These are phyloP conservation scores for Festucalex cinctus DNA, from an alignment of 2,113 vertebrate species.

Conservation along the genomic window DNA sequence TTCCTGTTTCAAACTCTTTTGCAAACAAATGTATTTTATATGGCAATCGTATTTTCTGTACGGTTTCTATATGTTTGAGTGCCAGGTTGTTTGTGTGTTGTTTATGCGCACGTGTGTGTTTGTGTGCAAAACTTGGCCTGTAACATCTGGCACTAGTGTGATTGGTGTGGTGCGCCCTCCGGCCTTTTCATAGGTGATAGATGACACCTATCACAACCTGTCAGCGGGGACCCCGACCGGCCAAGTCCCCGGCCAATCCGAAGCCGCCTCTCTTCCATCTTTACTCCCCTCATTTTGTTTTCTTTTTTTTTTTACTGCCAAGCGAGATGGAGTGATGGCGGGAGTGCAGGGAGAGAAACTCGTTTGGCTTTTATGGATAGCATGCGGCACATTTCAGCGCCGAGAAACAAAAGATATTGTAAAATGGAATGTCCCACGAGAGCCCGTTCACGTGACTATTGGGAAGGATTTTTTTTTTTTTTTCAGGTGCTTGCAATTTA, in stretches of 20 bases:
- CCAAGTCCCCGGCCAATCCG: slow-evolving; percentile 57
- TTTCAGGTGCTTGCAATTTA: not conserved
- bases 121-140: slow-evolving; percentile 26
- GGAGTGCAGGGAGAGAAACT: slow-evolving; percentile 29
- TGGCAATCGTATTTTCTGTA: not conserved
- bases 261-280: slow-evolving; percentile 37
- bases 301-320: slow-evolving; percentile 40
- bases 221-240: slow-evolving; percentile 58
- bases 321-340: slow-evolving; percentile 31
- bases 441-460: no score
- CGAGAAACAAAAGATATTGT: not conserved
- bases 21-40: not conserved
- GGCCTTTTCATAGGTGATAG: slow-evolving; percentile 66
- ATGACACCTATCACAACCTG: slow-evolving; percentile 67
- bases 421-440: not conserved
- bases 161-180: slow-evolving; percentile 65
- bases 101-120: slow-evolving; percentile 18
- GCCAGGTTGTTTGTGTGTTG: slow-evolving; percentile 40
- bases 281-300: slow-evolving; percentile 22
- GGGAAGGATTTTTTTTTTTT: not conserved
- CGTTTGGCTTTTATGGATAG: slow-evolving; percentile 48
- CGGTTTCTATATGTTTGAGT: slow-evolving; percentile 13
- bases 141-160: slow-evolving; percentile 68
- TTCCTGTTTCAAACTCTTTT: slow-evolving; percentile 10
- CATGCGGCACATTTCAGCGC: not conserved